Evolutionary conservation across 1,140 invertebrate genomes (phyloP).

Genomic region (Aricia agestis): DNA sequence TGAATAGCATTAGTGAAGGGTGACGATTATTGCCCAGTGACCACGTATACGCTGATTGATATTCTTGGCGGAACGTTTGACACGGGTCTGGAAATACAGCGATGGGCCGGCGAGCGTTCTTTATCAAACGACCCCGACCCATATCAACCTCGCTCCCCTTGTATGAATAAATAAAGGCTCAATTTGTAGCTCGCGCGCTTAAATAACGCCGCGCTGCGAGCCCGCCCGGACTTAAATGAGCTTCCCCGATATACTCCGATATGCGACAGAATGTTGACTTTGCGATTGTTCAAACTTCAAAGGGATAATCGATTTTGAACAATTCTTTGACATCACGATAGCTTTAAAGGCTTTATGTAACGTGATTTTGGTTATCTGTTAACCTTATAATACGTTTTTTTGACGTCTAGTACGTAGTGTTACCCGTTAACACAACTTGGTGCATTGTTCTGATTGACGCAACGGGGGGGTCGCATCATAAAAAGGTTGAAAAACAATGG

Average conservation of each 20-base stretch:
- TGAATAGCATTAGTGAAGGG: constrained; percentile 2
- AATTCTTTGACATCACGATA: not conserved
- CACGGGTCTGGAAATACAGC: constrained; percentile 45
- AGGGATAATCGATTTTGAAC: constrained; percentile 3
- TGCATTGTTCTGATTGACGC: no score
- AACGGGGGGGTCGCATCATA: no score
- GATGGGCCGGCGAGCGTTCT: constrained; percentile 52
- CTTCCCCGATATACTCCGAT: constrained; percentile 38
- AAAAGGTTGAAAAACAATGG: no score
- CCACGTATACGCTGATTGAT: constrained; percentile 42
- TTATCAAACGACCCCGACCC: constrained; percentile 67
- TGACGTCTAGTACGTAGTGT: not conserved
- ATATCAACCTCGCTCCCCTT: constrained; percentile 65
- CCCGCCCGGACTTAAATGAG: constrained; percentile 47
- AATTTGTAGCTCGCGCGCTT: constrained; percentile 68
- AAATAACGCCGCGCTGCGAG: constrained; percentile 56
- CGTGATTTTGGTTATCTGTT: not conserved
- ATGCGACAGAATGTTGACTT: constrained; percentile 31
- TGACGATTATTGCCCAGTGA: constrained; percentile 2
- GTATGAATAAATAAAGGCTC: constrained; percentile 73
- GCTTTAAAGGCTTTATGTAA: not conserved
- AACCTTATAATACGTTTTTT: not conserved
- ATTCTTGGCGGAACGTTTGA: constrained; percentile 42
- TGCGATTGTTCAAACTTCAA: constrained; percentile 13
- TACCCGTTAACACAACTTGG: no score